Base-by-base conservation (phyloP, 2,797 vertebrate genomes). In the Sebastes trivittatus region DNA sequence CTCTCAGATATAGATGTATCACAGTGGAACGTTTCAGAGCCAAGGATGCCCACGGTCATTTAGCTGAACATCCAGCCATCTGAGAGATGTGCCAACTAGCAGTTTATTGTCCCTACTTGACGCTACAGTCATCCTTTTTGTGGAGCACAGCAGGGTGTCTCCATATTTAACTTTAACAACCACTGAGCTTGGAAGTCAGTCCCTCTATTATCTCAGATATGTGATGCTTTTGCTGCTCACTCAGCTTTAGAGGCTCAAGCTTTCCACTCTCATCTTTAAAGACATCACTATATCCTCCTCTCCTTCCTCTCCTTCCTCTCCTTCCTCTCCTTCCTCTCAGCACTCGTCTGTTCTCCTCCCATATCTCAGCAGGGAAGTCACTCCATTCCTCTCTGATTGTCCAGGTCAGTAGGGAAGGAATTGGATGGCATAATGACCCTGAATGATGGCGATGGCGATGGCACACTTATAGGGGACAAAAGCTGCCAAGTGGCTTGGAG, bases 321-420 rank as follows among this genome's bases (percentile, higher is more conserved):
- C 34, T 13, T 38, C 36, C n/a, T 30, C 69, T 13, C 54, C 29
- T 77, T 46, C 30, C 58, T 55, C 5, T 27, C 25, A 49, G 22
- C 38, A 2, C 36, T 59, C 4, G 9, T 32, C 60, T 38, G 32
- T 60, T 72, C 60, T 62, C 36, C 36, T n/a, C 22, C 60, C 30
- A 4, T 7, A 25, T n/a, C 77, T 77, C 72, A 56, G 75, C 14
- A 6, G 77, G 82, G 30, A 38, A 30, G 9, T 66, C 58, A 10
- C 64, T 72, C 64, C 9, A 1, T 7, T 55, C 29, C 52, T 60
- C 25, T 70, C 49, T 73, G 78, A 82, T 73, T 75, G 85, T 74
- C 30, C 14, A 11, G 68, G 61, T 82, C 79, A 63, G 55, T 6
- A 4, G 23, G 25, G 69, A 55, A 27, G 62, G 55, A 82, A 20